Evolutionary conservation across 2,113 vertebrate species (phyloP), one percentile per base, ranked within the genome.

Genomic region (Halichoeres trimaculatus): DNA sequence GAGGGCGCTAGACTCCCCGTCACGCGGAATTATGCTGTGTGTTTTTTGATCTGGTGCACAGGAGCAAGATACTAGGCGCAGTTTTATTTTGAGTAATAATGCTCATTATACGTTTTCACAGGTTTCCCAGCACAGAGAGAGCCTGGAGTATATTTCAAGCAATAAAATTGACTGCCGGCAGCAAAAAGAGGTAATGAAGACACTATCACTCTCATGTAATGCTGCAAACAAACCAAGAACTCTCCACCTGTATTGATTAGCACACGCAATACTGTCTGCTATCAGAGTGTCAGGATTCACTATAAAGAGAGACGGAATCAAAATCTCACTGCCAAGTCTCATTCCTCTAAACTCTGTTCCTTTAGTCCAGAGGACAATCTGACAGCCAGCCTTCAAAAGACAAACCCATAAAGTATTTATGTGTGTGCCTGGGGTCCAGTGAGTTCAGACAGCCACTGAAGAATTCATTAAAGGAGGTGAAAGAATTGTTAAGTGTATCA

Each of bases 381-480:
- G 90, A 93, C 85, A 90, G 86, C 73, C 79, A 89, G 86, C 87
- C 87, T 93, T 93, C 92, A 93, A 91, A 92, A 91, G 89, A 93
- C 87, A 91, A 87, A 86, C 86, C 90, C 84, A 93, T 92, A 78
- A 91, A 93, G 85, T 89, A 92, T 93, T 92, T 86, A 93, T 92
- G 78, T 76, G 36, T 79, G 77, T 65, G 91, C 90, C 91, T 76
- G 88, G 47, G 90, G 90, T 92, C 86, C 89, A 85, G 83, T 74
- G 71, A 88, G 89, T 84, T 91, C 89, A 91, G 89, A 90, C 86
- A 91, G 91, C 85, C 91, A 89, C 91, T 89, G 90, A 91, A 91
- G 89, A 93, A 93, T 92, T 93, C 90, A 92, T 93, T 93, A 93
- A 86, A 91, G 84, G 87, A 87, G 88, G 90, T 90, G 89, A 93